These are phyloP conservation scores for Nycticebus coucang DNA, from an alignment of 2,113 vertebrate genomes.

Conservation along the genomic window DNA sequence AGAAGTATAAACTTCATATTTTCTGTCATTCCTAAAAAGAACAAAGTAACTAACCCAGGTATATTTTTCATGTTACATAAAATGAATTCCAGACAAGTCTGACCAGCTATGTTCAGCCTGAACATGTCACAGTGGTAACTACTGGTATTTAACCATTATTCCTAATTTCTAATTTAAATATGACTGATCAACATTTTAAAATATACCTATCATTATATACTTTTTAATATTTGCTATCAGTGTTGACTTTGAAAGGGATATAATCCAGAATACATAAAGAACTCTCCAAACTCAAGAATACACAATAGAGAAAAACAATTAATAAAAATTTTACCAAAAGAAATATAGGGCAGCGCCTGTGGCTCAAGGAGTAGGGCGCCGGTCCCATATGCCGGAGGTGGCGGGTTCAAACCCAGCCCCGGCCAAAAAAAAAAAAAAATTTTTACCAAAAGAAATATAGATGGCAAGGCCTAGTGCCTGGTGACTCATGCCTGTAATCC, in stretches of 20 bases:
- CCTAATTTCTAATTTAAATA: constrained; percentile 26
- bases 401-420: too few species aligned
- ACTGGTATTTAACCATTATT: background rate
- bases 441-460: background rate
- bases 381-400: too few species aligned
- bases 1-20: background rate
- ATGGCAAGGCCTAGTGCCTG: background rate
- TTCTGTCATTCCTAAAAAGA: background rate
- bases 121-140: background rate
- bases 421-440: too few species aligned
- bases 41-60: background rate
- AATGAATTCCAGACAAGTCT: constrained; percentile 21
- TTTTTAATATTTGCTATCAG: background rate
- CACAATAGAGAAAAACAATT: background rate
- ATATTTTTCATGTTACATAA: background rate
- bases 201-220: background rate
- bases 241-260: constrained; percentile 2
- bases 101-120: background rate
- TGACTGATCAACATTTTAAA: constrained; percentile 28
- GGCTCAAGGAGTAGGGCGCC: too few species aligned
- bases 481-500: too few species aligned
- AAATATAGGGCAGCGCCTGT: too few species aligned
- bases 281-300: constrained; percentile 13
- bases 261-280: background rate
- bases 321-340: background rate